Evolutionary conservation across 2,888 invertebrate species (phyloP).

Genomic region (Fabriciana adippe): DNA sequence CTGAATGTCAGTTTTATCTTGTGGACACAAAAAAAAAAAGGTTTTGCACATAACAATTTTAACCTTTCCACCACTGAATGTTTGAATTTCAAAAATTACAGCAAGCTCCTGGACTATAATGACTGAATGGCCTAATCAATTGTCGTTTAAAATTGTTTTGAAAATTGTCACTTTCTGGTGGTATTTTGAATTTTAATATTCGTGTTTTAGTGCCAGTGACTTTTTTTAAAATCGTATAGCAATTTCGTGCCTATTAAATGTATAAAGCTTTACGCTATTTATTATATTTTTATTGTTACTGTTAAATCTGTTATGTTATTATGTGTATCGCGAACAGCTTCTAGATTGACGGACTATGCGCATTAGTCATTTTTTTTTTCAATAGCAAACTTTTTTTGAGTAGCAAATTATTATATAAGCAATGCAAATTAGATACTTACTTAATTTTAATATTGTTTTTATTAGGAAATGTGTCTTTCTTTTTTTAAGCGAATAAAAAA

Average conservation of each 20-base stretch:
- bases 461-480: no score
- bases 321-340: neutral
- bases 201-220: slow-evolving; percentile 1
- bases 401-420: no score
- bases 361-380: no score
- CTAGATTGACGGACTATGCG: neutral
- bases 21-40: slow-evolving; percentile 55
- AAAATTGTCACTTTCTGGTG: slow-evolving; percentile 3
- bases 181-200: neutral
- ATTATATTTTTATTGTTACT: slow-evolving; percentile 29
- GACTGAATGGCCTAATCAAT: slow-evolving; percentile 8
- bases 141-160: neutral
- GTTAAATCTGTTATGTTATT: slow-evolving; percentile 29
- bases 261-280: slow-evolving; percentile 23
- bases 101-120: neutral
- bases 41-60: slow-evolving; percentile 12
- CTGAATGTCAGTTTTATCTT: slow-evolving; percentile 61
- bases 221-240: slow-evolving; percentile 1
- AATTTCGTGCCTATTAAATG: slow-evolving; percentile 13
- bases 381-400: no score
- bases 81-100: neutral
- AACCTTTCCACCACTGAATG: neutral
- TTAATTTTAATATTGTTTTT: no score
- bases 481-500: no score
- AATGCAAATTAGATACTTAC: no score